Evolutionary conservation across 2,113 vertebrate genomes (phyloP), one percentile per base, ranked within the genome.

Genomic region (Macquaria ambigua): DNA sequence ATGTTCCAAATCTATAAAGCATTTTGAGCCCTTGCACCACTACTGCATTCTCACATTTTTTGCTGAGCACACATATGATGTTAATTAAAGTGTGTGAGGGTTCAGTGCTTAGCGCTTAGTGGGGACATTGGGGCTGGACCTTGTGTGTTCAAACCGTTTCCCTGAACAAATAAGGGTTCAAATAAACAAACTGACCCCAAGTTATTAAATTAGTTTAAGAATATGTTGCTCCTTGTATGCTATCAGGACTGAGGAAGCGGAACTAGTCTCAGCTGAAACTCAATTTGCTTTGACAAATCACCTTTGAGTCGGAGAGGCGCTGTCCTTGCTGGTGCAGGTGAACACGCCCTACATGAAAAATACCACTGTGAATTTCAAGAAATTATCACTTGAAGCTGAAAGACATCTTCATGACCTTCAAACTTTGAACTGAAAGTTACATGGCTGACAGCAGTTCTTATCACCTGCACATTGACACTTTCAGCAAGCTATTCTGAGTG

Each of bases 221-320:
- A 46, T 52, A 39, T 16, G 31, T 67, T 76, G 16, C 34, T 43
- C 50, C 31, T 56, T 77, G 53, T 62, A 50, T 73, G 14, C 1
- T 34, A 39, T 16, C 46, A 48, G 75, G 55, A 76, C 82, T 67
- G 25, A 73, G 53, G 34, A 83, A 61, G n/a, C 25, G 6, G 41
- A 3, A 9, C 39, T 41, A 5, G 69, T 72, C 72, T 80, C 68
- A 48, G 71, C 43, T 75, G 61, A 67, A 84, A 74, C 81, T 79
- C 58, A 77, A 52, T 82, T 84, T 85, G 34, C 63, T 80, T 70
- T 90, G 87, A 89, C 62, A 81, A 87, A 87, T 90, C 59, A 84
- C 87, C 66, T 72, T 66, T 79, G 64, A 77, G 79, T 73, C 34
- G 0, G 15, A 46, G 43, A 70, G 71, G 5, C 12, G 20, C 50